Evolutionary conservation across 2,113 vertebrate species (phyloP).

Genomic region (Camelus dromedarius): DNA sequence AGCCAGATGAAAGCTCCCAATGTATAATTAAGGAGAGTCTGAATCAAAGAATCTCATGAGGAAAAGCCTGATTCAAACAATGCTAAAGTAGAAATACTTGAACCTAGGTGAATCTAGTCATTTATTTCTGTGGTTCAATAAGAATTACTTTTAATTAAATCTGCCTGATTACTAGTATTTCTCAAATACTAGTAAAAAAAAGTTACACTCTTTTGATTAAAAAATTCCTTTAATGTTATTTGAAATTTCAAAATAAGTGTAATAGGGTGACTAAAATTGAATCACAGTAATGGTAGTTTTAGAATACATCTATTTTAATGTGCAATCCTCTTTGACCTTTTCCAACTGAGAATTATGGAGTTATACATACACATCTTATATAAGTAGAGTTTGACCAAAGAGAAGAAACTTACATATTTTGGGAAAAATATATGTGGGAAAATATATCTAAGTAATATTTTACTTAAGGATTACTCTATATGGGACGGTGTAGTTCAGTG

Average conservation of each 20-base stretch:
- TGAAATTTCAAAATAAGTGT: slow-evolving; percentile 39
- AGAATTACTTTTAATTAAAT: slow-evolving; percentile 15
- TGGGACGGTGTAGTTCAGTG: too few relatives aligned
- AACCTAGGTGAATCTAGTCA: not conserved
- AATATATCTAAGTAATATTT: slow-evolving; percentile 40
- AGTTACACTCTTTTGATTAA: not conserved
- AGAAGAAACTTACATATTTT: slow-evolving; percentile 5
- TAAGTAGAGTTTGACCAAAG: slow-evolving; percentile 32
- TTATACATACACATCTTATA: slow-evolving; percentile 10
- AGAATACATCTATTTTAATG: not conserved
- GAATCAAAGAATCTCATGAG: not conserved
- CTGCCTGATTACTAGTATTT: slow-evolving; percentile 1
- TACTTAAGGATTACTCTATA: not conserved
- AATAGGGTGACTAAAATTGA: not conserved
- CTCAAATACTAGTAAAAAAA: not conserved
- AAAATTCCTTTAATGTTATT: not conserved
- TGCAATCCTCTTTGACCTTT: not conserved
- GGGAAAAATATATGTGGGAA: not conserved
- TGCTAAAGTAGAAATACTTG: not conserved
- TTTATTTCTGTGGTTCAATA: not conserved
- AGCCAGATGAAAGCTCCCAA: not conserved
- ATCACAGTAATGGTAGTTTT: not conserved
- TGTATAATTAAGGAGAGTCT: not conserved
- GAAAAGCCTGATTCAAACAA: not conserved
- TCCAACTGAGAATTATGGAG: not conserved